Evolutionary conservation across 2,888 invertebrate species (phyloP).

Genomic region (Caenorhabditis uteleia): DNA sequence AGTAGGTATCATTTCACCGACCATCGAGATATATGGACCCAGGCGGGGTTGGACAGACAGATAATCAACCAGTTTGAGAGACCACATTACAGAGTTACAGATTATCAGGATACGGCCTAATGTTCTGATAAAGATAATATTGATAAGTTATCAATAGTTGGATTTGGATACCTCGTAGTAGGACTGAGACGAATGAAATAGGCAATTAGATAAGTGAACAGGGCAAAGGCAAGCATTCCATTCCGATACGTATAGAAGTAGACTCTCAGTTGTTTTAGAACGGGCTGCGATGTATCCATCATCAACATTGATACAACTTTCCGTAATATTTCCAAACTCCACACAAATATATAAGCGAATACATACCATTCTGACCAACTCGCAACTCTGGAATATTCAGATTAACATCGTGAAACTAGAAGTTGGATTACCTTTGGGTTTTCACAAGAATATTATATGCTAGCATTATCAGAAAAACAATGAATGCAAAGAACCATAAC

Average conservation of each 20-base stretch:
- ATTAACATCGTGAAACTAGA: background rate
- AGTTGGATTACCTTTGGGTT: conserved; percentile 34
- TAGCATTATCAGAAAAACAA: conserved; percentile 58
- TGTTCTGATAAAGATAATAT: conserved; percentile 21
- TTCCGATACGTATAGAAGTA: conserved; percentile 61
- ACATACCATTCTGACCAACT: conserved; percentile 62
- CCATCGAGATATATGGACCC: conserved; percentile 96
- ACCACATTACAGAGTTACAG: conserved; percentile 73
- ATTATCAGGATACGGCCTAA: conserved; percentile 84
- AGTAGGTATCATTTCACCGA: conserved; percentile 90
- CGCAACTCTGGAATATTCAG: conserved; percentile 18
- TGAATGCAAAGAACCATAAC: conserved; percentile 81
- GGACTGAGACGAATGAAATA: conserved; percentile 72
- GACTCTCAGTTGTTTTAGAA: conserved; percentile 70
- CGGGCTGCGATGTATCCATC: conserved; percentile 70
- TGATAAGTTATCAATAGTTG: too few relatives aligned
- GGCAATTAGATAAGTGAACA: conserved; percentile 76
- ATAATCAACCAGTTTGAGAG: conserved; percentile 84
- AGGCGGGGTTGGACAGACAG: conserved; percentile 92
- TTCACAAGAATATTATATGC: conserved; percentile 63
- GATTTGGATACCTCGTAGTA: conserved; percentile 70
- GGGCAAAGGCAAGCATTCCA: conserved; percentile 74
- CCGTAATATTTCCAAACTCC: conserved; percentile 61
- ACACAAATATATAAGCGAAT: conserved; percentile 63
- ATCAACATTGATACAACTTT: conserved; percentile 53